Evolutionary conservation across 2,888 invertebrate genomes (phyloP).

Genomic region (Patella pellucida): DNA sequence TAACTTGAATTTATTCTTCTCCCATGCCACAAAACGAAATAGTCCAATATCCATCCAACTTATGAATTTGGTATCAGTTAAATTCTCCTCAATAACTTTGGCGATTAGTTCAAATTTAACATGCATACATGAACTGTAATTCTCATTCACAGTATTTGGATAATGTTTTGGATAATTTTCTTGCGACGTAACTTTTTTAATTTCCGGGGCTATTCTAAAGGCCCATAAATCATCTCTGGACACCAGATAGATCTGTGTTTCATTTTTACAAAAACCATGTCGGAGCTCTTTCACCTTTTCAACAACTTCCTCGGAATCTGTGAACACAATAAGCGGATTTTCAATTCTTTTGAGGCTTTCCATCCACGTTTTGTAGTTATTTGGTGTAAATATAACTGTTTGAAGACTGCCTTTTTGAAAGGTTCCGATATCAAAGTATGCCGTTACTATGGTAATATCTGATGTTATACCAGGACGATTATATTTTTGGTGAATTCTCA

Average conservation of each 20-base stretch:
- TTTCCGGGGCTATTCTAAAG: conserved; percentile 45
- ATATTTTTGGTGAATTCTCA: background rate
- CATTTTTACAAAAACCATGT: conserved; percentile 31
- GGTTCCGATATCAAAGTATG: conserved; percentile 50
- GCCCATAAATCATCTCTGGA: conserved; percentile 48
- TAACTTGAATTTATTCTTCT: conserved; percentile 37
- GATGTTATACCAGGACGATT: conserved; percentile 12
- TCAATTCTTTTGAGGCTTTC: conserved; percentile 48
- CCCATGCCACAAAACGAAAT: conserved; percentile 48
- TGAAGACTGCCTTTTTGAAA: conserved; percentile 41
- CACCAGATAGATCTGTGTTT: conserved; percentile 43
- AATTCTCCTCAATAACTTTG: conserved; percentile 44
- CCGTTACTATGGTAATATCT: conserved; percentile 53
- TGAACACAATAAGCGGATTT: conserved; percentile 56
- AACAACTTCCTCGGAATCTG: conserved; percentile 44
- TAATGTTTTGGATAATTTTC: conserved; percentile 53
- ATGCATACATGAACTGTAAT: conserved; percentile 65
- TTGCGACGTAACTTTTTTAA: conserved; percentile 47
- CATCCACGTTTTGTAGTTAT: conserved; percentile 55
- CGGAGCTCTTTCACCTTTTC: conserved; percentile 41
- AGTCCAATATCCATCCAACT: conserved; percentile 63
- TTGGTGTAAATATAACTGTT: conserved; percentile 35
- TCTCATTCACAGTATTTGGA: conserved; percentile 61
- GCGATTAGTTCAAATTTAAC: conserved; percentile 63
- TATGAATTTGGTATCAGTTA: conserved; percentile 54